Base-by-base conservation (phyloP, 2,797 vertebrate genomes). In the Hippopotamyrus pictus region DNA sequence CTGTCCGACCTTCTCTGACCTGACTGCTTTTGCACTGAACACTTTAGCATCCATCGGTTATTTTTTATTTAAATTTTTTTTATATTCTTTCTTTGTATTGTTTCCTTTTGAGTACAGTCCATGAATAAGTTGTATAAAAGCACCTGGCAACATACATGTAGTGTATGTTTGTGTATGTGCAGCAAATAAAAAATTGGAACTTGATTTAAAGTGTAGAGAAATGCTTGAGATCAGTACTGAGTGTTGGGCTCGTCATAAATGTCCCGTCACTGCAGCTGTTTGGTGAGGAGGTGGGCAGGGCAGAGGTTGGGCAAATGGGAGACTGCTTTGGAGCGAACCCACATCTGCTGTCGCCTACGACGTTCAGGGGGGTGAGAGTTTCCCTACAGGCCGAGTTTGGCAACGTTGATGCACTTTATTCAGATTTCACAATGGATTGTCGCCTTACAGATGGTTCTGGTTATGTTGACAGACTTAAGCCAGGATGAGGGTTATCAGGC, bases 391-490 rank as follows among this genome's bases (percentile, higher is more conserved):
- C 41, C 46, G 8, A 73, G 51, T 69, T 69, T 69, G 9, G 62
- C 84, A 54, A 57, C 65, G 6, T 2, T 6, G 3, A 54, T 19
- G n/a, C 9, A 73, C 29, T 22, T 88, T 88, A 4, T 33, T 44
- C 37, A 29, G 25, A 22, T 57, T 87, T 44, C 29, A 41, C 59
- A 73, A 73, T 14, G 8, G 48, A 29, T 25, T 85, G 51, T 51
- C 11, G 11, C 5, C 51, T 12, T 25, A 73, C 48, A 22, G 59
- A 51, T 0, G 48, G 53, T 86, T 87, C 50, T 84, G 87, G 89
- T 76, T 87, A 62, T 44, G 69, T 17, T 46, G 19, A 54, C 91
- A 90, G 29, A 90, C 76, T 79, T 46, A 25, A 57, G 33, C 76
- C 54, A 85, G 19, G 83, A 54, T 17, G 17, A 53, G n/a, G 53